Percentiles rank a stretch among this genome's conserved stretches.
Conservation (phyloP, 2,888 invertebrate species). For the Himalopsyche anomala region DNA sequence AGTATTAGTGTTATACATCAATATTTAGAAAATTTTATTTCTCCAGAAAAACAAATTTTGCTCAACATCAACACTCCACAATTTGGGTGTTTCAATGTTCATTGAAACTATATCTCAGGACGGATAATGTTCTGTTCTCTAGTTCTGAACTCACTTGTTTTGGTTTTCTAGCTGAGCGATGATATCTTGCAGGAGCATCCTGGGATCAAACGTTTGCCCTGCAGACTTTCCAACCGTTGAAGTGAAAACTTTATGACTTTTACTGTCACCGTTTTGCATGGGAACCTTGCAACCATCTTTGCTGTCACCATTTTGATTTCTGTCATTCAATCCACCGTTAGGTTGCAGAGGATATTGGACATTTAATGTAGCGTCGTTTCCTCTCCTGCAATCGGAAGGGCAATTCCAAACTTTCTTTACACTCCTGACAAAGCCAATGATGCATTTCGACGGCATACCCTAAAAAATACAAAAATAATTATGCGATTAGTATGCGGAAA, state of each 20-base stretch:
- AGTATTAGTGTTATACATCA: too few species aligned
- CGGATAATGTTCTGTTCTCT: too few species aligned
- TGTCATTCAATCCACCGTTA: constrained; percentile 31
- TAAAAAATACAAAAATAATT: constrained; percentile 67
- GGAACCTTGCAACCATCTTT: constrained; percentile 67
- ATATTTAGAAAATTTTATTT: too few species aligned
- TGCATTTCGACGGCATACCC: constrained; percentile 72
- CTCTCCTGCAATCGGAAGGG: constrained; percentile 67
- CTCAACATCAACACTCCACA: too few species aligned
- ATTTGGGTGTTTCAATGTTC: too few species aligned
- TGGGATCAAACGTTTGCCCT: constrained; percentile 75
- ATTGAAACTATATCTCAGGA: too few species aligned
- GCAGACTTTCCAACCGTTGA: constrained; percentile 75
- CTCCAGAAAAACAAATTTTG: too few species aligned
- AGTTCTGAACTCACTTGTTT: constrained; percentile 72
- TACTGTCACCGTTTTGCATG: constrained; percentile 65
- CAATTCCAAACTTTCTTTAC: constrained; percentile 75
- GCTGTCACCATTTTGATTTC: constrained; percentile 59
- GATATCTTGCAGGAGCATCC: constrained; percentile 81
- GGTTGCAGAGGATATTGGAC: constrained; percentile 59
- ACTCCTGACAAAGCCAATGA: constrained; percentile 72
- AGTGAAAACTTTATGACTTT: constrained; percentile 72
- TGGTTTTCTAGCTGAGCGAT: constrained; percentile 84
- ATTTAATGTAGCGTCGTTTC: constrained; percentile 19
- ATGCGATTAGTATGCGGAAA: neutral